Conservation (phyloP, 2,888 invertebrate genomes). For the Sinhomidia bicolor region DNA sequence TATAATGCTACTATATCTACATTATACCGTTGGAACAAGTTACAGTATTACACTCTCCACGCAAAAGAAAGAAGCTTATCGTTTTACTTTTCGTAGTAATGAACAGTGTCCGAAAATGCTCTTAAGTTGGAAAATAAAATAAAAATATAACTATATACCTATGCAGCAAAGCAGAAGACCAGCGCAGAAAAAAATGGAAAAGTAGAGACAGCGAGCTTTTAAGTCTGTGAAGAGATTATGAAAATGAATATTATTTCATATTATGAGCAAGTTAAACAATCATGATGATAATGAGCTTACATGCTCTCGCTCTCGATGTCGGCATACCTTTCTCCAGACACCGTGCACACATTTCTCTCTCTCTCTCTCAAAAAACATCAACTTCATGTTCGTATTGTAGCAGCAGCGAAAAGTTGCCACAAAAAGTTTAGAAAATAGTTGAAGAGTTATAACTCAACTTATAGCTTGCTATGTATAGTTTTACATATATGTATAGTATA, state of each 20-base stretch:
- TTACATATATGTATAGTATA: too few species aligned
- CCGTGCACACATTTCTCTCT: background rate
- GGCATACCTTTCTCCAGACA: background rate
- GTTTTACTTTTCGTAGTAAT: too few species aligned
- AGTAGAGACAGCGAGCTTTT: background rate
- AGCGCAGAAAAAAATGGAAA: background rate
- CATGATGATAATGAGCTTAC: conserved; percentile 37
- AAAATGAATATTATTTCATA: conserved; percentile 22
- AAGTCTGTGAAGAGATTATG: conserved; percentile 17
- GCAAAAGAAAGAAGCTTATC: too few species aligned
- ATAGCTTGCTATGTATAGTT: too few species aligned
- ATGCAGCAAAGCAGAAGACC: background rate
- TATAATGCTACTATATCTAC: too few species aligned
- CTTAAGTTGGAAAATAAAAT: too few species aligned
- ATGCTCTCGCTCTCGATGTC: background rate
- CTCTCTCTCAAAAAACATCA: too few species aligned
- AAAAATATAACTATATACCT: background rate
- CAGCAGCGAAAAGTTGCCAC: too few species aligned
- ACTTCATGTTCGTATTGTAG: too few species aligned
- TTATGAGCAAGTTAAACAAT: conserved; percentile 16
- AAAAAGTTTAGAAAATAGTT: background rate
- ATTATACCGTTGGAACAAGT: too few species aligned
- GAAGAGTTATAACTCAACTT: conserved; percentile 27
- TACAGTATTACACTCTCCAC: too few species aligned
- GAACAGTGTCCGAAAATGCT: too few species aligned